Percentiles rank a stretch among this genome's conserved stretches.
Conservation (phyloP, 2,888 invertebrate species). For the Erebia palarica region DNA sequence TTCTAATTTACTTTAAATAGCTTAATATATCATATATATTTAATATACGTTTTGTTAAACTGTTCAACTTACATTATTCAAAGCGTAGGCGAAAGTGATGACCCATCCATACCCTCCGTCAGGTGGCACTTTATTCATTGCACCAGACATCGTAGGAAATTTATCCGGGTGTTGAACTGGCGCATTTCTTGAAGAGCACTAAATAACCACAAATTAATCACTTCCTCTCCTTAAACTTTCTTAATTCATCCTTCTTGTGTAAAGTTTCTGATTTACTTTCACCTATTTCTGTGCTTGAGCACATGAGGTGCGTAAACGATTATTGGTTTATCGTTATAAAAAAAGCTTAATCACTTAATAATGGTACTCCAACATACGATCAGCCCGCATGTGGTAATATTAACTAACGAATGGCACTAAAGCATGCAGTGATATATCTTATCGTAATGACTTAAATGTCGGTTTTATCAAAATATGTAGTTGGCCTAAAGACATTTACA, state of each 20-base stretch:
- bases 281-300: neutral
- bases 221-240: conserved; percentile 16
- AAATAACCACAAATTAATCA: conserved; percentile 12
- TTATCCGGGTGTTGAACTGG: conserved; percentile 26
- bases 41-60: neutral
- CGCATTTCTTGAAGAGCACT: conserved; percentile 47
- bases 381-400: conserved; percentile 39
- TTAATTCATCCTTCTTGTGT: conserved; percentile 27
- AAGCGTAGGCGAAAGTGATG: conserved; percentile 81
- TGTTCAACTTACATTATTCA: conserved; percentile 84
- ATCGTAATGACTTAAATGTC: conserved; percentile 63
- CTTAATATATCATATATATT: neutral
- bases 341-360: conserved; percentile 11
- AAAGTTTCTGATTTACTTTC: conserved; percentile 1
- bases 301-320: conserved; percentile 1
- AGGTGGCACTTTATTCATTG: conserved; percentile 76
- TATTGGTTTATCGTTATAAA: conserved; percentile 28
- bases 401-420: conserved; percentile 43
- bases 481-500: conserved; percentile 49
- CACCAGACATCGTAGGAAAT: conserved; percentile 55
- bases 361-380: conserved; percentile 17
- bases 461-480: conserved; percentile 58
- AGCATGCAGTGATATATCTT: conserved; percentile 51
- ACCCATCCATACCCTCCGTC: conserved; percentile 87
- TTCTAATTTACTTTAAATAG: neutral